These are phyloP conservation scores for Argyrosomus regius DNA, from an alignment of 2,797 vertebrate species.

Conservation along the genomic window DNA sequence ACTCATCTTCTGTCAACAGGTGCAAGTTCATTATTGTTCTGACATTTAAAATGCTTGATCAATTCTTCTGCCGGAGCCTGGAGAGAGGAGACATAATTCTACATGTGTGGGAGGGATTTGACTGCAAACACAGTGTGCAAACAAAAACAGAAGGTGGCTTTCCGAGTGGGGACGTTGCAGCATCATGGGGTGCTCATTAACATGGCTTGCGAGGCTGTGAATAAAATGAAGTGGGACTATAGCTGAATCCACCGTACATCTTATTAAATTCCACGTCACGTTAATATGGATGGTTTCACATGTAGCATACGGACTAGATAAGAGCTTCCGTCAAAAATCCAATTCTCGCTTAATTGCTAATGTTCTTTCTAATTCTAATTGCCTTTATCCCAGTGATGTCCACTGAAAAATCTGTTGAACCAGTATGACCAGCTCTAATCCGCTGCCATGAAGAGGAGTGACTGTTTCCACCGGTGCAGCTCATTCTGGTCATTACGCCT, in stretches of 20 bases:
- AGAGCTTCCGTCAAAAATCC: slow-evolving; percentile 24
- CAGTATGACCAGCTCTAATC: slow-evolving; percentile 48
- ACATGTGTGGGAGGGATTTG: slow-evolving; percentile 40
- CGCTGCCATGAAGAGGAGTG: slow-evolving; percentile 3
- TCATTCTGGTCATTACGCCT: slow-evolving; percentile 26
- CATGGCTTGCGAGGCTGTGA: background rate
- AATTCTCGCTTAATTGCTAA: slow-evolving; percentile 40
- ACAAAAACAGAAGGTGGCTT: slow-evolving; percentile 42
- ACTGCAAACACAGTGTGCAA: slow-evolving; percentile 40
- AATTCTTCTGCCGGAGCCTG: slow-evolving; percentile 23
- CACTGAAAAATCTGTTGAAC: slow-evolving; percentile 41
- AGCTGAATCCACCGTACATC: slow-evolving; percentile 6
- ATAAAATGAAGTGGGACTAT: slow-evolving; percentile 9
- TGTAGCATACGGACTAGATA: slow-evolving; percentile 32
- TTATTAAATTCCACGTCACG: slow-evolving; percentile 28
- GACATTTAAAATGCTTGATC: slow-evolving; percentile 62
- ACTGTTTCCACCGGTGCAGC: background rate
- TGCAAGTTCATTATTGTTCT: slow-evolving; percentile 45
- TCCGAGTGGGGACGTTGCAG: background rate
- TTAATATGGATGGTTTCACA: slow-evolving; percentile 34
- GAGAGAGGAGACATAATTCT: slow-evolving; percentile 16
- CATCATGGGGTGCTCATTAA: slow-evolving; percentile 18
- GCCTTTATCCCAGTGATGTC: slow-evolving; percentile 27
- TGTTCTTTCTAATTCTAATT: slow-evolving; percentile 53
- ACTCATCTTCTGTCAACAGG: slow-evolving; percentile 32